A percentile compares a stretch with the other conserved stretches of the same genome.
phyloP scores from a whole-genome alignment of 1,140 invertebrate genomes.

The Brachionus asplanchnoidis region DNA sequence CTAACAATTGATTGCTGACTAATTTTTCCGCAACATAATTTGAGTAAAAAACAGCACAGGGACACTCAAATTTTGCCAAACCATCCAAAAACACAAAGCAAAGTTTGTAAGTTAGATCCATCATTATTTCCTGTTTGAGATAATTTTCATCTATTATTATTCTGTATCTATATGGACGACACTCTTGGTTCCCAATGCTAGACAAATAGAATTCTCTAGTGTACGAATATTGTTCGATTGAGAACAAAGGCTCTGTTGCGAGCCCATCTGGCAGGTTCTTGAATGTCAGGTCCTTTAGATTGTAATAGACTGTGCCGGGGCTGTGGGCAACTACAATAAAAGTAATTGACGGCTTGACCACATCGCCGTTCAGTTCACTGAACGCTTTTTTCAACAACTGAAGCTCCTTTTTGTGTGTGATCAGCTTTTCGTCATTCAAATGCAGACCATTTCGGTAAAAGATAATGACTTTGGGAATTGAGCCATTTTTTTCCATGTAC shows the following conservation, averaged over 20 bases:
- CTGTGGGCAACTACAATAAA: neutral
- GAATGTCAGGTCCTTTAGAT: neutral
- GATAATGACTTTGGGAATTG: neutral
- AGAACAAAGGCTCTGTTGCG: neutral
- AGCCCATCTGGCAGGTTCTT: neutral
- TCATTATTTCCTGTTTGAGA: neutral
- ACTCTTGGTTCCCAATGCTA: neutral
- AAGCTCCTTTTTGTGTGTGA: conserved; percentile 1
- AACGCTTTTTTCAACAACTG: neutral
- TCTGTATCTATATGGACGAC: neutral
- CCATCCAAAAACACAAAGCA: neutral
- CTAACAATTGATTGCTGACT: neutral
- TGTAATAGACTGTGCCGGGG: neutral
- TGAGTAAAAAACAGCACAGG: neutral
- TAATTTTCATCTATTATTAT: conserved; percentile 30
- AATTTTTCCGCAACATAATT: neutral
- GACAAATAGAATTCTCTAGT: conserved; percentile 5
- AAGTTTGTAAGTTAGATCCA: neutral
- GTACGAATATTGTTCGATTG: neutral
- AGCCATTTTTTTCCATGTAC: neutral
- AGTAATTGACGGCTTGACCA: neutral
- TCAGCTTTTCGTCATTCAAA: conserved; percentile 13
- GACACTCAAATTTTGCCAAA: neutral
- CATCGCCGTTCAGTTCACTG: neutral
- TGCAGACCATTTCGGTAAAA: neutral